Percentiles rank a stretch among this genome's conserved stretches.
Evolutionary conservation across 2,888 invertebrate species (phyloP).

Genomic region (Orthonychiurus folsomi): DNA sequence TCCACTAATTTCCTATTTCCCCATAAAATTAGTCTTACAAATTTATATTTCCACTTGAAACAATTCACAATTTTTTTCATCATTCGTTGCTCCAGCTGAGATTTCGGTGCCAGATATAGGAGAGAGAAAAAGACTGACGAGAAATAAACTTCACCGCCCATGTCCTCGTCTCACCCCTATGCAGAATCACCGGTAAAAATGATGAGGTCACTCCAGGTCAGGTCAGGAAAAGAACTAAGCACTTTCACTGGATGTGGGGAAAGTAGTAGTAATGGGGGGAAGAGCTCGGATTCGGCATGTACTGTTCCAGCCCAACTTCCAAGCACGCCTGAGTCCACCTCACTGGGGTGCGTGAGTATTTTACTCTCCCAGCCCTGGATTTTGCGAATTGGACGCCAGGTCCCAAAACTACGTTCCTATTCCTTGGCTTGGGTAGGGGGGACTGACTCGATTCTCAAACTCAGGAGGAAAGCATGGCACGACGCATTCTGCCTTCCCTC

Average conservation of each 20-base stretch:
- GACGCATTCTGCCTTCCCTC: neutral
- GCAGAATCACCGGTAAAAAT: slow-evolving; percentile 37
- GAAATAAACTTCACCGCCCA: slow-evolving; percentile 36
- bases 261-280: neutral
- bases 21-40: no score
- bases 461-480: neutral
- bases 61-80: no score
- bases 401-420: neutral
- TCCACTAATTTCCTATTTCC: no score
- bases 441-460: neutral
- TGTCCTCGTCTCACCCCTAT: slow-evolving; percentile 42
- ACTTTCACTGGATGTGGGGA: neutral
- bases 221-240: slow-evolving; percentile 5
- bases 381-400: neutral
- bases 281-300: neutral
- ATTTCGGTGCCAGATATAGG: slow-evolving; percentile 42
- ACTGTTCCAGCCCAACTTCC: neutral
- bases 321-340: slow-evolving; percentile 11
- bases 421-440: no score
- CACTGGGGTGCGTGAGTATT: slow-evolving; percentile 15
- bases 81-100: no score
- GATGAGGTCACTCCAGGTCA: slow-evolving; percentile 6
- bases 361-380: neutral
- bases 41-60: no score
- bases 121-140: slow-evolving; percentile 44